A percentile compares a stretch with the other conserved stretches of the same genome.
These are phyloP conservation scores for Ectemnius continuus DNA, from an alignment of 2,888 invertebrate genomes.

Conservation along the genomic window DNA sequence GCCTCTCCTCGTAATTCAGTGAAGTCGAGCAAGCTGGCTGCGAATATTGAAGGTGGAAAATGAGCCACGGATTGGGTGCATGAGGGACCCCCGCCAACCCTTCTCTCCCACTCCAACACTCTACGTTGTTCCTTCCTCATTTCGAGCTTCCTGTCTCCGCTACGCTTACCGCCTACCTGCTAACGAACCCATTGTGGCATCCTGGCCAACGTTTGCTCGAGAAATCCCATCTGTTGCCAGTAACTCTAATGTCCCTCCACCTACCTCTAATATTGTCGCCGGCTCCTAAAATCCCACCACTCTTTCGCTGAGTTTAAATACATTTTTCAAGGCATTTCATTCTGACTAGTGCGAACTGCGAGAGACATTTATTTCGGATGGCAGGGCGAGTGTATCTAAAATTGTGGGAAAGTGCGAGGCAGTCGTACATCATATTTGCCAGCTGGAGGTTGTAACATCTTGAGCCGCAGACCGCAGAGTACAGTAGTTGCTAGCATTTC, in stretches of 20 bases:
- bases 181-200: slow-evolving; percentile 75
- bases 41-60: slow-evolving; percentile 41
- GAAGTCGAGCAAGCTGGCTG: slow-evolving; percentile 18
- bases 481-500: slow-evolving; percentile 37
- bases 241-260: no score
- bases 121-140: slow-evolving; percentile 60
- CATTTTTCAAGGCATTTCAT: neutral
- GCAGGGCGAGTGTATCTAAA: slow-evolving; percentile 1
- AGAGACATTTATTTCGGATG: neutral
- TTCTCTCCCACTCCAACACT: neutral
- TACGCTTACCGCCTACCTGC: slow-evolving; percentile 70
- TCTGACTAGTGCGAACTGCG: no score
- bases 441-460: slow-evolving; percentile 26
- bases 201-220: slow-evolving; percentile 69
- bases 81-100: slow-evolving; percentile 42
- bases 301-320: no score
- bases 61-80: slow-evolving; percentile 42
- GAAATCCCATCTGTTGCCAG: slow-evolving; percentile 68
- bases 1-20: slow-evolving; percentile 9
- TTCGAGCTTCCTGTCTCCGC: slow-evolving; percentile 65
- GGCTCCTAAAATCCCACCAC: no score
- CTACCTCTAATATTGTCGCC: no score
- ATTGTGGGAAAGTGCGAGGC: slow-evolving; percentile 23
- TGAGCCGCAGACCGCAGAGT: slow-evolving; percentile 44
- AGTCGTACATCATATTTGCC: slow-evolving; percentile 41